Conservation (phyloP, 2,888 invertebrate genomes). For the Drosophila sordidapex region DNA sequence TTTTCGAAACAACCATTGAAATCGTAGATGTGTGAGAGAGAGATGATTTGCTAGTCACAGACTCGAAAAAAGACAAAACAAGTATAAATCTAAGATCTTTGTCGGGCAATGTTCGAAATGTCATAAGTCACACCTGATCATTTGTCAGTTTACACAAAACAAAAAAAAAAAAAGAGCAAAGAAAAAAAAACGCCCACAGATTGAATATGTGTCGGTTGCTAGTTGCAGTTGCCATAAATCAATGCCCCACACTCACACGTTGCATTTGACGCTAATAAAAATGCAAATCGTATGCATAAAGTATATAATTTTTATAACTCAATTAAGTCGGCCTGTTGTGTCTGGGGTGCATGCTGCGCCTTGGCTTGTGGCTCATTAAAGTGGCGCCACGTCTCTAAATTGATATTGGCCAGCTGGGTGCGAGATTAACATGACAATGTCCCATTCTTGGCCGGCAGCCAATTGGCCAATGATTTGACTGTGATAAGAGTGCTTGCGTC, state of each 20-base stretch:
- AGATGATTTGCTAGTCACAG: conserved; percentile 47
- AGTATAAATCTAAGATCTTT: conserved; percentile 2
- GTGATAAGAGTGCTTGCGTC: conserved; percentile 55
- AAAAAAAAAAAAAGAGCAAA: neutral
- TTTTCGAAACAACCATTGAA: conserved; percentile 52
- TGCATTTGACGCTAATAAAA: conserved; percentile 74
- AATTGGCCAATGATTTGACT: conserved; percentile 50
- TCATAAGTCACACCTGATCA: conserved; percentile 76
- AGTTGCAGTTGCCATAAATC: conserved; percentile 57
- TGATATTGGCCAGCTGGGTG: conserved; percentile 62
- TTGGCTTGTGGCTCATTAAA: conserved; percentile 68
- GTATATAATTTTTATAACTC: conserved; percentile 77
- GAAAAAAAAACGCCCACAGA: conserved; percentile 48
- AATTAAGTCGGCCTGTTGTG: conserved; percentile 52
- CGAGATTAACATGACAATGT: conserved; percentile 71
- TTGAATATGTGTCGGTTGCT: neutral
- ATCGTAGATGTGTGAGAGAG: conserved; percentile 77
- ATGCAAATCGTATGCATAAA: conserved; percentile 79
- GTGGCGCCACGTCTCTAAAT: conserved; percentile 71
- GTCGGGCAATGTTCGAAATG: conserved; percentile 35
- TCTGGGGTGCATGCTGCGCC: conserved; percentile 56
- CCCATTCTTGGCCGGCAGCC: conserved; percentile 12
- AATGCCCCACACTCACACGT: conserved; percentile 59
- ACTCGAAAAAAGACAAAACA: neutral
- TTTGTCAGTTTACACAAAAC: conserved; percentile 56